These are phyloP conservation scores for Poicephalus gulielmi DNA, from an alignment of 2,113 vertebrate species.

Conservation along the genomic window DNA sequence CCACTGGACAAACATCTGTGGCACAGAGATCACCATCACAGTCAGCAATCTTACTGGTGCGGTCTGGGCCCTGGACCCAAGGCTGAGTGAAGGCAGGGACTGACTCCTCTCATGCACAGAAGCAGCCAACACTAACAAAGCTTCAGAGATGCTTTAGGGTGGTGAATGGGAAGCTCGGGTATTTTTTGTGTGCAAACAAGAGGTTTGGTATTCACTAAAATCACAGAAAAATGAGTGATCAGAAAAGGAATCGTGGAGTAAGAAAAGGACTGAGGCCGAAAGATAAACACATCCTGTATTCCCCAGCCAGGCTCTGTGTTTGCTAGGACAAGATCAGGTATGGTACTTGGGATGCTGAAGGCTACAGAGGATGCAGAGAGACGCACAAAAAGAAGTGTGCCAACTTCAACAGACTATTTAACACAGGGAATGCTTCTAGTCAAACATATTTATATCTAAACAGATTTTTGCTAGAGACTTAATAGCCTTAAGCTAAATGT, in stretches of 20 bases:
- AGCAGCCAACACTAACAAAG: not conserved
- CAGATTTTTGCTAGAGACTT: not conserved
- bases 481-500: not conserved
- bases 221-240: not conserved
- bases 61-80: not conserved
- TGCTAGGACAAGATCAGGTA: not conserved
- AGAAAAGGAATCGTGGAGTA: not conserved
- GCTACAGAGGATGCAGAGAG: not conserved
- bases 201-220: not conserved
- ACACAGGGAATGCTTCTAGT: not conserved
- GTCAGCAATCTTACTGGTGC: not conserved
- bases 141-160: not conserved
- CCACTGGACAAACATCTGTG: not conserved
- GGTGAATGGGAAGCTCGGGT: not conserved
- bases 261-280: not conserved
- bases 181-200: not conserved
- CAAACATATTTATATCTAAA: not conserved
- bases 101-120: not conserved
- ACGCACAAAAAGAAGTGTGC: not conserved
- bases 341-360: not conserved
- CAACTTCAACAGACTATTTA: not conserved
- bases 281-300: not conserved
- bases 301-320: rapidly evolving
- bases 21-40: not conserved
- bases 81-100: not conserved